Percentiles rank a stretch among this genome's conserved stretches.
Conservation (phyloP, 2,888 invertebrate species). For the Iselma pallidipennis region DNA sequence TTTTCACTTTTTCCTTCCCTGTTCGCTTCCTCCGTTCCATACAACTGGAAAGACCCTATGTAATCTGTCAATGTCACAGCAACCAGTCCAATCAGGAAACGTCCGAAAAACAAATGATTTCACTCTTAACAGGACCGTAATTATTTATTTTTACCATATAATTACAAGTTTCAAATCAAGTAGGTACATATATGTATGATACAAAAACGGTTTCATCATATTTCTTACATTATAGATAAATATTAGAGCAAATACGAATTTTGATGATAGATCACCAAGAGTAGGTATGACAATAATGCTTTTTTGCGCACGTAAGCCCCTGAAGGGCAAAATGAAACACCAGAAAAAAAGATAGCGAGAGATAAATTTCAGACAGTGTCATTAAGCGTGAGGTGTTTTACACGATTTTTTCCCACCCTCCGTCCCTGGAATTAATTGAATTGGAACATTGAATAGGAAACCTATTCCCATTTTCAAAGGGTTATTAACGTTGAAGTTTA, state of each 20-base stretch:
- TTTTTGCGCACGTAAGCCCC: too few species aligned
- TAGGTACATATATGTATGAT: too few species aligned
- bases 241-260: too few species aligned
- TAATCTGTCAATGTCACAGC: slow-evolving; percentile 25
- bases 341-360: too few species aligned
- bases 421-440: slow-evolving; percentile 9
- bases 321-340: too few species aligned
- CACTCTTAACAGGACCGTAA: slow-evolving; percentile 6
- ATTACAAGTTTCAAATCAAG: too few species aligned
- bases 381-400: slow-evolving; percentile 13
- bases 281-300: too few species aligned
- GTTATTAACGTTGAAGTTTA: too few species aligned
- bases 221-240: slow-evolving; percentile 18
- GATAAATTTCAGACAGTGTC: slow-evolving; percentile 19
- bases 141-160: slow-evolving; percentile 12
- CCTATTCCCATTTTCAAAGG: too few species aligned
- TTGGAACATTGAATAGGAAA: slow-evolving; percentile 10
- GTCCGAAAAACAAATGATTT: slow-evolving; percentile 26
- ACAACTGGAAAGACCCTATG: not conserved
- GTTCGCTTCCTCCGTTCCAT: not conserved
- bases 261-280: too few species aligned
- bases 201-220: too few species aligned
- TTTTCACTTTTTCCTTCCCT: not conserved
- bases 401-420: slow-evolving; percentile 8
- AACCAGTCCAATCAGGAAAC: slow-evolving; percentile 21